Percentiles rank a stretch among this genome's conserved stretches.
Evolutionary conservation across 2,797 vertebrate species (phyloP).

Genomic region (Microtus obscurus): DNA sequence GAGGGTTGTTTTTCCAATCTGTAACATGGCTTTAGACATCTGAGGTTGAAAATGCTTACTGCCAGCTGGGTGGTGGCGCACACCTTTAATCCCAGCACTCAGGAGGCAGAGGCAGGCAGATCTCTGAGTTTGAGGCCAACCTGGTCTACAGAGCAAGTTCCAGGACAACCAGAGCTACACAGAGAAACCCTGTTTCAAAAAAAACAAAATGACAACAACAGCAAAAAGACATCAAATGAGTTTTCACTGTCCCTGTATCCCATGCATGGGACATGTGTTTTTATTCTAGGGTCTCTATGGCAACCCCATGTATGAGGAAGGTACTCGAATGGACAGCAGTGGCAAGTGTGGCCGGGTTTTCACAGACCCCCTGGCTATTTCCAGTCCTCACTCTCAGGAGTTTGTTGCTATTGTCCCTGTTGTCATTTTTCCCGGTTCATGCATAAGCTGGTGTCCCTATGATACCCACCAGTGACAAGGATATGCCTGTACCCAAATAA

Average conservation of each 20-base stretch:
- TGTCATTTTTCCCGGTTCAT: no score
- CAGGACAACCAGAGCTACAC: neutral
- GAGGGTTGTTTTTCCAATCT: neutral
- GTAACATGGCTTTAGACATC: conserved; percentile 27
- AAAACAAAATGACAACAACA: neutral
- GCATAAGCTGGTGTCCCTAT: neutral
- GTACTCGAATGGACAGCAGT: neutral
- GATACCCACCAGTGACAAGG: neutral
- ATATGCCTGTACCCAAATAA: neutral
- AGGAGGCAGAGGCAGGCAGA: neutral
- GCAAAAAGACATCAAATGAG: neutral
- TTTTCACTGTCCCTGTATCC: neutral
- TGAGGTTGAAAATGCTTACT: conserved; percentile 10
- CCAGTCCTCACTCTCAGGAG: neutral
- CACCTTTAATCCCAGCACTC: neutral
- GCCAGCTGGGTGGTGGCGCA: neutral
- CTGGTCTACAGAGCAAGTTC: neutral
- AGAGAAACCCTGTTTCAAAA: neutral
- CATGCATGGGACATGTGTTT: neutral
- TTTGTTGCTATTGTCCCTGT: neutral
- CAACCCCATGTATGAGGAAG: neutral
- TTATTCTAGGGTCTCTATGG: neutral
- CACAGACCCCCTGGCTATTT: neutral
- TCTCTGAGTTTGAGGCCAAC: neutral
- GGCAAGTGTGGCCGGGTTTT: neutral